Conservation (phyloP, 2,888 invertebrate species). For the Mayetiola destructor region DNA sequence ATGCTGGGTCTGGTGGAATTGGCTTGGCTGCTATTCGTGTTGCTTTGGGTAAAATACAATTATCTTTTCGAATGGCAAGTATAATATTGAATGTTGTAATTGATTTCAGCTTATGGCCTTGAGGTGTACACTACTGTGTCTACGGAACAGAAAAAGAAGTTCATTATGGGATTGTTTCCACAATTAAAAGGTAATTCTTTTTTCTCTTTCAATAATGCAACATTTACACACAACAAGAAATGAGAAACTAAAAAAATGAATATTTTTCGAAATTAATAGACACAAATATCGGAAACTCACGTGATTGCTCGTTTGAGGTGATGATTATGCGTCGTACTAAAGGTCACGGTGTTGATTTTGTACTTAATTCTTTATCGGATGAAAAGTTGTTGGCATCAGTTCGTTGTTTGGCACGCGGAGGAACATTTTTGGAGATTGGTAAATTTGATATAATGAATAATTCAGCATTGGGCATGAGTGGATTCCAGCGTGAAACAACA, state of each 20-base stretch:
- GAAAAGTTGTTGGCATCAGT: conserved; percentile 69
- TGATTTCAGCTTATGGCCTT: conserved; percentile 47
- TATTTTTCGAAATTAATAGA: conserved; percentile 13
- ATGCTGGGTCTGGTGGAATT: conserved; percentile 51
- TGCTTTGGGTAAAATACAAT: too few species aligned
- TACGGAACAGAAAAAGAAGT: conserved; percentile 47
- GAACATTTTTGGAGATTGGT: conserved; percentile 73
- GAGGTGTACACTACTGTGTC: conserved; percentile 58
- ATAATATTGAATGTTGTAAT: too few species aligned
- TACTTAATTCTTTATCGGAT: conserved; percentile 82
- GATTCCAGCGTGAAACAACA: conserved; percentile 54
- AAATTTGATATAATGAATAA: conserved; percentile 66
- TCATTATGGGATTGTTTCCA: conserved; percentile 41
- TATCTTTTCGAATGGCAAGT: too few species aligned
- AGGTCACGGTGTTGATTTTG: conserved; percentile 79
- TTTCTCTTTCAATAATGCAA: too few species aligned
- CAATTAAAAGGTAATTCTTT: conserved; percentile 45
- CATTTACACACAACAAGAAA: too few species aligned
- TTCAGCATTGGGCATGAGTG: conserved; percentile 46
- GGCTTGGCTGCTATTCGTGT: conserved; percentile 66
- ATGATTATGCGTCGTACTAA: conserved; percentile 66
- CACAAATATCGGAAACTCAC: conserved; percentile 66
- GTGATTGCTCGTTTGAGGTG: conserved; percentile 73
- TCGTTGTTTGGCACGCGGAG: conserved; percentile 43
- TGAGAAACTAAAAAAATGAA: too few species aligned